Conservation (phyloP, 2,797 vertebrate genomes). For the Erpetoichthys calabaricus region DNA sequence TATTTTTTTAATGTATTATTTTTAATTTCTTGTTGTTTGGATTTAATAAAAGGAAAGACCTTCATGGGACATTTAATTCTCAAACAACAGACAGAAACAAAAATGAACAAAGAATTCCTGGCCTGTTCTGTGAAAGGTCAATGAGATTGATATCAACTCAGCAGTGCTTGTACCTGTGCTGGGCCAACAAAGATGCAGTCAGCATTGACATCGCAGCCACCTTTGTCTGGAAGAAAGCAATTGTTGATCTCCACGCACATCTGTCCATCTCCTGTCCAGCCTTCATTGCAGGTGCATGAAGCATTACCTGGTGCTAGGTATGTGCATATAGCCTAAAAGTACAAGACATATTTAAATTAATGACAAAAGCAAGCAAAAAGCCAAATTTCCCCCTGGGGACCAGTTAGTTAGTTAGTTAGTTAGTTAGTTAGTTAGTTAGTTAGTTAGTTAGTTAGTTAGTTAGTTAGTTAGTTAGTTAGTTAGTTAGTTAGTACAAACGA, state of each 20-base stretch:
- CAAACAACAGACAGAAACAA: not conserved
- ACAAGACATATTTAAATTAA: not conserved
- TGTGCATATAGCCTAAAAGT: conserved; percentile 59
- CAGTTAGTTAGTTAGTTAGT: too few relatives aligned
- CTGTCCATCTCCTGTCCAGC: conserved; percentile 78
- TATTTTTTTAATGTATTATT: too few relatives aligned
- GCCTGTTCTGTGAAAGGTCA: not conserved
- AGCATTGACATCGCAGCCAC: conserved; percentile 64
- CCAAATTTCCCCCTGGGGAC: too few relatives aligned
- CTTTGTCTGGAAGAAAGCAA: conserved; percentile 57
- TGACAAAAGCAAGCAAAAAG: too few relatives aligned
- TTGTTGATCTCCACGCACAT: conserved; percentile 72
- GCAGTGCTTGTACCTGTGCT: conserved; percentile 57
- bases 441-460: too few relatives aligned
- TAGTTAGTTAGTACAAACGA: too few relatives aligned
- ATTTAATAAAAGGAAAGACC: not conserved
- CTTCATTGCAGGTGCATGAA: conserved; percentile 61
- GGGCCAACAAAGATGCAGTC: conserved; percentile 65
- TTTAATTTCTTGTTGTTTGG: too few relatives aligned
- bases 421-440: too few relatives aligned
- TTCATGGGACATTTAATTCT: not conserved
- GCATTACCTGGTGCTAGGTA: conserved; percentile 43
- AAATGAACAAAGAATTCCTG: not conserved
- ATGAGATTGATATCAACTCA: not conserved
- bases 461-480: too few relatives aligned